Percentiles rank a stretch among this genome's conserved stretches.
These are phyloP conservation scores for Ivindomyrus marchei DNA, from an alignment of 2,113 vertebrate species.

Conservation along the genomic window DNA sequence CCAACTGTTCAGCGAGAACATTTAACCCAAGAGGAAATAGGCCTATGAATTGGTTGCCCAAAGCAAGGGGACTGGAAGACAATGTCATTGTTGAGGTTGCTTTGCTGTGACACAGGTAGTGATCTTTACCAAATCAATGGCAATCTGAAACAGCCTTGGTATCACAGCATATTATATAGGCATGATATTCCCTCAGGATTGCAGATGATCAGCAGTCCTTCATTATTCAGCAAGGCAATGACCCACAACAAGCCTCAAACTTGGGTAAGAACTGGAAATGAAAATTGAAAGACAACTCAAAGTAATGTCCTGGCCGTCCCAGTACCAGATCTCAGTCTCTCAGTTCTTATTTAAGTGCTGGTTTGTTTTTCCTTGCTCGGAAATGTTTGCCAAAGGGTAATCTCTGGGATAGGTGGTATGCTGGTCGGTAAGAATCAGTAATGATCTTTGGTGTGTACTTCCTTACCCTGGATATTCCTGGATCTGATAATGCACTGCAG, in stretches of 20 bases:
- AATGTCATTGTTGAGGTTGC: not conserved
- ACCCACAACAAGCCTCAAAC: not conserved
- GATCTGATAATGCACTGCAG: not conserved
- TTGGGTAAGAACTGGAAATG: not conserved
- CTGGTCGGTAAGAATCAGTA: not conserved
- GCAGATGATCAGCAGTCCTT: not conserved
- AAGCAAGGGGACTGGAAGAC: not conserved
- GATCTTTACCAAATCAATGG: not conserved
- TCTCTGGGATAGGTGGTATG: not conserved
- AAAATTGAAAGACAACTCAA: not conserved
- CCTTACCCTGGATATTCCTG: not conserved
- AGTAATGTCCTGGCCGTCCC: no score
- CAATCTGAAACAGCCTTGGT: not conserved
- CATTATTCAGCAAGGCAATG: not conserved
- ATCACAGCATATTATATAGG: not conserved
- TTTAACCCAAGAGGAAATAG: not conserved
- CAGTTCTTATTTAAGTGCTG: not conserved
- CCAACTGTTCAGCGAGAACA: not conserved
- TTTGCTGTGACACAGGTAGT: not conserved
- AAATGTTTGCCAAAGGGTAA: not conserved
- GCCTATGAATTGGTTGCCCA: not conserved
- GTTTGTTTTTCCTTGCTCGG: not conserved
- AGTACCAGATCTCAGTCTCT: not conserved
- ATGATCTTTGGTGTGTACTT: not conserved
- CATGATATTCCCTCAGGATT: not conserved